Evolutionary conservation across 2,113 vertebrate species (phyloP).

Genomic region (Leucosticte australis): DNA sequence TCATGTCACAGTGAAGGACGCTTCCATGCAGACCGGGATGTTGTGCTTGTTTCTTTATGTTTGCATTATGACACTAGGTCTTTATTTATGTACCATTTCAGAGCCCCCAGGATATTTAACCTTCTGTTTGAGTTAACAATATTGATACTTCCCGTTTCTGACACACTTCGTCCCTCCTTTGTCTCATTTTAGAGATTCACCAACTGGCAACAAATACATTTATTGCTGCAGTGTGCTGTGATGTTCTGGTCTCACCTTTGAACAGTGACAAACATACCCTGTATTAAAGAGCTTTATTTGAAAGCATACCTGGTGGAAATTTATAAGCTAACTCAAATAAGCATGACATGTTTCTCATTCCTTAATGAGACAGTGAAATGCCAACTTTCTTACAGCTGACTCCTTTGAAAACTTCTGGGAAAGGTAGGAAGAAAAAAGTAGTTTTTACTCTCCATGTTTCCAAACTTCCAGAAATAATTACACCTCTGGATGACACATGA

Average conservation of each 20-base stretch:
- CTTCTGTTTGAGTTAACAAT: constrained; percentile 36
- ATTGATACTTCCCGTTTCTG: constrained; percentile 39
- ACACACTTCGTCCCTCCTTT: neutral
- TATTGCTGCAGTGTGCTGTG: neutral
- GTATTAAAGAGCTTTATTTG: neutral
- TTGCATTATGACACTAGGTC: neutral
- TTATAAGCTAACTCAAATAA: neutral
- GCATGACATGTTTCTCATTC: neutral
- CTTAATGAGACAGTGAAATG: neutral
- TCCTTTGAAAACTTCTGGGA: neutral
- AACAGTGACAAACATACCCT: neutral
- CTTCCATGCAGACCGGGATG: neutral
- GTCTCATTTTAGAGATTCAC: neutral
- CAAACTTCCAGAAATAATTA: neutral
- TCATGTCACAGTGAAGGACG: neutral
- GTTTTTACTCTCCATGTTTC: neutral
- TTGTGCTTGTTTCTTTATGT: neutral
- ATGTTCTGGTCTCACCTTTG: neutral
- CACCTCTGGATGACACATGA: neutral
- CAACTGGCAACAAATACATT: neutral
- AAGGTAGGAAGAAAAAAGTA: neutral
- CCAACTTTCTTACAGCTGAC: neutral
- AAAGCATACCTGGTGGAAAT: neutral
- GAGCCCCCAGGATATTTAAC: neutral
- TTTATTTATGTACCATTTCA: neutral